phyloP scores from a whole-genome alignment of 2,888 invertebrate species.

The Cosmia trapezina region DNA sequence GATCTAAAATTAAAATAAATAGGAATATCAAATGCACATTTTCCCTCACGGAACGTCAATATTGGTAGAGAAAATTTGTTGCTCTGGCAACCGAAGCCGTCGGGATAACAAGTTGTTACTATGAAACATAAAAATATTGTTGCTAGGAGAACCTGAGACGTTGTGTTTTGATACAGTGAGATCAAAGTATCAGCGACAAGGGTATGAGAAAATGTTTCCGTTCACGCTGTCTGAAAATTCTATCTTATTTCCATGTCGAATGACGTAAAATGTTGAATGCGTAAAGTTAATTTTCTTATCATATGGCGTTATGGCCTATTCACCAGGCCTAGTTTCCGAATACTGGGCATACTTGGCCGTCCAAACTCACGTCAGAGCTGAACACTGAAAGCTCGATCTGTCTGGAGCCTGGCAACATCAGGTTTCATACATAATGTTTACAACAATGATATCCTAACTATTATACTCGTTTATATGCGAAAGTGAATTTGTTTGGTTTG shows the following conservation, averaged over 20 bases:
- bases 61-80: constrained; percentile 24
- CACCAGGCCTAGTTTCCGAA: neutral
- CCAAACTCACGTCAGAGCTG: too few relatives aligned
- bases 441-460: too few relatives aligned
- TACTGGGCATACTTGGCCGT: too few relatives aligned
- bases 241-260: too few relatives aligned
- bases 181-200: constrained; percentile 6
- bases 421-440: too few relatives aligned
- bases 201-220: neutral
- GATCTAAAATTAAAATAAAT: constrained; percentile 10
- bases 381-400: too few relatives aligned
- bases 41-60: constrained; percentile 11
- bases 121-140: constrained; percentile 6
- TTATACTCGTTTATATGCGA: too few relatives aligned
- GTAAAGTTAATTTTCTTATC: too few relatives aligned
- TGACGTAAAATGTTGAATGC: too few relatives aligned
- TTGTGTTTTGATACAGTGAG: constrained; percentile 7
- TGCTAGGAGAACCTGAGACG: constrained; percentile 15
- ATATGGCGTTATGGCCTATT: neutral
- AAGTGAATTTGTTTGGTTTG: too few relatives aligned
- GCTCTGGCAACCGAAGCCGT: constrained; percentile 10
- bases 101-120: constrained; percentile 19
- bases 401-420: too few relatives aligned
- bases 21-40: constrained; percentile 19
- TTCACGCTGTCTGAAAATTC: neutral